A percentile compares a stretch with the other conserved stretches of the same genome.
phyloP scores from a whole-genome alignment of 2,113 vertebrate genomes.

The Pelecanoides urinatrix region DNA sequence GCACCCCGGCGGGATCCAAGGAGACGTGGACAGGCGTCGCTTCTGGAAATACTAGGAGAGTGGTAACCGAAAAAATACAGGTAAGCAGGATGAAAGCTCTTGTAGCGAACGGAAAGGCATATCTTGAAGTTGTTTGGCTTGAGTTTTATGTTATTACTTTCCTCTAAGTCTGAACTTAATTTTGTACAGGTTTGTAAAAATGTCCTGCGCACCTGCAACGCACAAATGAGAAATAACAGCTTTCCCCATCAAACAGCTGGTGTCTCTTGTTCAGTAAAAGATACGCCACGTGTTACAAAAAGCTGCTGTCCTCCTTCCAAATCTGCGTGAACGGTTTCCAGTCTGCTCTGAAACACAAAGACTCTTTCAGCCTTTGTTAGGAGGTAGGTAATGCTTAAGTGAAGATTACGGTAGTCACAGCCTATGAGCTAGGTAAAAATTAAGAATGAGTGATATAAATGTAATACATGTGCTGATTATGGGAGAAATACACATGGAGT shows the following conservation, averaged over 20 bases:
- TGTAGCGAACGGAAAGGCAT: background rate
- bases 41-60: background rate
- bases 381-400: background rate
- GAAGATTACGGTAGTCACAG: background rate
- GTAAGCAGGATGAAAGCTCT: background rate
- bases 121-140: background rate
- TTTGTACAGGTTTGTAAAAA: background rate
- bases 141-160: background rate
- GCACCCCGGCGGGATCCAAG: background rate
- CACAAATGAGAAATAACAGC: background rate
- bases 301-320: background rate
- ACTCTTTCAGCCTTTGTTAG: background rate
- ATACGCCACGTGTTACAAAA: background rate
- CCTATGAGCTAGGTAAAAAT: background rate
- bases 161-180: background rate
- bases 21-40: accelerated
- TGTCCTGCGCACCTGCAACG: accelerated
- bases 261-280: background rate
- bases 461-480: accelerated
- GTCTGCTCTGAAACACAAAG: background rate
- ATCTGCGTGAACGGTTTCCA: background rate
- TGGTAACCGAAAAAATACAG: accelerated
- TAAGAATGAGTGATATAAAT: background rate
- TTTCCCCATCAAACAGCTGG: background rate
- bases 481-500: background rate